Conservation (phyloP, 2,888 invertebrate species). For the Caenorhabditis wallacei region DNA sequence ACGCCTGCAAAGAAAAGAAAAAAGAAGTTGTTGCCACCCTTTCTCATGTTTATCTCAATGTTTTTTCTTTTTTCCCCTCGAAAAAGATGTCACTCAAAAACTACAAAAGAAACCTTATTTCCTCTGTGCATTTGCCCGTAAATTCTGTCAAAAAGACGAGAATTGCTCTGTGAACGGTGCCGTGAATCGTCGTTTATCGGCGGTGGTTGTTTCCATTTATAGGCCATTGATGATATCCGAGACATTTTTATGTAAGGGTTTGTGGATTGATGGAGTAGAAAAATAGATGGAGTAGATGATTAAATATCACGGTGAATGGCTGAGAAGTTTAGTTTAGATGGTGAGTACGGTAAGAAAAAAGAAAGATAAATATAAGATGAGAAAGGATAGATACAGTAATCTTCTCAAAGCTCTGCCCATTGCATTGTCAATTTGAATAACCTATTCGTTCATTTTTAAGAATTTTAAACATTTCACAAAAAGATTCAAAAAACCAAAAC, state of each 20-base stretch:
- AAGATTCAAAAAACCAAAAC: too few relatives aligned
- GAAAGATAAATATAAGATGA: neutral
- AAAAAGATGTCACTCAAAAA: conserved; percentile 30
- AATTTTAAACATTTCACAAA: too few relatives aligned
- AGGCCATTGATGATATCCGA: conserved; percentile 82
- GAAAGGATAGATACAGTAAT: neutral
- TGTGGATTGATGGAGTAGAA: neutral
- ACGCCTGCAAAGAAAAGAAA: conserved; percentile 88
- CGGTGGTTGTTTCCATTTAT: conserved; percentile 72
- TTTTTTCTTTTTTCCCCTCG: neutral
- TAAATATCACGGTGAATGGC: conserved; percentile 28
- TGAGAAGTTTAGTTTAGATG: neutral
- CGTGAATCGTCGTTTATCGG: conserved; percentile 69
- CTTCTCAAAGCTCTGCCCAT: too few relatives aligned
- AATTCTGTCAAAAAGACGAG: conserved; percentile 73
- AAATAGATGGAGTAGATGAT: neutral
- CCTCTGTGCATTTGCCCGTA: conserved; percentile 66
- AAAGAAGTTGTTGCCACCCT: neutral
- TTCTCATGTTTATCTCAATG: conserved; percentile 10
- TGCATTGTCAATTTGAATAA: too few relatives aligned
- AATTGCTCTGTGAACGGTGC: conserved; percentile 73
- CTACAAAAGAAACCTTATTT: conserved; percentile 47
- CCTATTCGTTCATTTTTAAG: too few relatives aligned
- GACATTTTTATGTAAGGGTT: conserved; percentile 73
- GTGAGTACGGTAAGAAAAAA: neutral